These are phyloP conservation scores for Otolemur garnettii DNA, from an alignment of 2,113 vertebrate genomes.

Conservation along the genomic window DNA sequence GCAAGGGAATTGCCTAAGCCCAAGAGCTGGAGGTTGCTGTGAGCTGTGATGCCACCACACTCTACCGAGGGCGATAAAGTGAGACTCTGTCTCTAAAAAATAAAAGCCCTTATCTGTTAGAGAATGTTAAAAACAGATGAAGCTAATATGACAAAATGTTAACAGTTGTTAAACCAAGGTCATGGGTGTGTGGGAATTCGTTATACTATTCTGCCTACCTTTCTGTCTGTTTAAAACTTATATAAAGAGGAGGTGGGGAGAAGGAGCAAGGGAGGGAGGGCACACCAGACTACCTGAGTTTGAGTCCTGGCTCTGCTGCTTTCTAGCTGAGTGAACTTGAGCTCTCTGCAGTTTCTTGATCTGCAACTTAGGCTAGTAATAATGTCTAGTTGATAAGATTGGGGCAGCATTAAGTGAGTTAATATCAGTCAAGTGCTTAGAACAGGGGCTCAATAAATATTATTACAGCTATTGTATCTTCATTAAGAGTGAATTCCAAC, in stretches of 20 bases:
- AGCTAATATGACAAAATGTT: background rate
- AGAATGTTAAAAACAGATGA: background rate
- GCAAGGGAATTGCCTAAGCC: no score
- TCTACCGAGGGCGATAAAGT: no score
- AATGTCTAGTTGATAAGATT: background rate
- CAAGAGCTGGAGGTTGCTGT: no score
- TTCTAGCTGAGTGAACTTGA: background rate
- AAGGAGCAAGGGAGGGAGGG: background rate
- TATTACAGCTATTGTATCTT: background rate
- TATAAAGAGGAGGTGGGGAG: background rate
- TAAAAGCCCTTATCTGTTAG: background rate
- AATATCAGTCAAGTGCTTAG: background rate
- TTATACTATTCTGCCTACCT: background rate
- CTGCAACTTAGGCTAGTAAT: background rate
- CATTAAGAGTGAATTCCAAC: background rate
- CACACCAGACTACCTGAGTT: background rate
- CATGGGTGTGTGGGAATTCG: background rate
- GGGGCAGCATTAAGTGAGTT: background rate
- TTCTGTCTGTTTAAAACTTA: constrained; percentile 19
- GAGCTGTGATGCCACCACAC: no score
- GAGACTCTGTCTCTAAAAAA: no score
- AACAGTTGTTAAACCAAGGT: background rate
- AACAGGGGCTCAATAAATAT: background rate
- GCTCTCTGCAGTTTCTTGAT: background rate
- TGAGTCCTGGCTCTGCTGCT: background rate